These are phyloP conservation scores for Labeo catla DNA, from an alignment of 2,113 vertebrate species.

Conservation along the genomic window DNA sequence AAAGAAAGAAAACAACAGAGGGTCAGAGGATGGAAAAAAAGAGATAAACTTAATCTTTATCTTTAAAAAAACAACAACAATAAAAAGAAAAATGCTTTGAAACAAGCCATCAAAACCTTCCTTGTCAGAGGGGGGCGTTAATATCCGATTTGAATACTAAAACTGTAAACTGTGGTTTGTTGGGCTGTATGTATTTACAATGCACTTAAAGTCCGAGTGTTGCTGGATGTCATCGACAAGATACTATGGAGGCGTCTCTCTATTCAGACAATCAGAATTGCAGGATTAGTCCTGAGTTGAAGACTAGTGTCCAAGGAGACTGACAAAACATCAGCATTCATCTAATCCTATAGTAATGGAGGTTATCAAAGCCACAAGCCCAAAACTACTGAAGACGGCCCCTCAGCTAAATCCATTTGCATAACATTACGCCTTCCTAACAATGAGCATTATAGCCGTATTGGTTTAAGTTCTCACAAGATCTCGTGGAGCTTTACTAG, in stretches of 20 bases:
- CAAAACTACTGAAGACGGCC: constrained; percentile 76
- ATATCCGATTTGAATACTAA: background rate
- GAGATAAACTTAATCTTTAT: constrained; percentile 8
- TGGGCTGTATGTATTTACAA: background rate
- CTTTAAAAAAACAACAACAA: background rate
- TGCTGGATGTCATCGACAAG: constrained; percentile 24
- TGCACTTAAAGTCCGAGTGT: constrained; percentile 1
- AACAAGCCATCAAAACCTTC: constrained; percentile 12
- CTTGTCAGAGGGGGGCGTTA: background rate
- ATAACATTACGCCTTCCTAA: constrained; percentile 82
- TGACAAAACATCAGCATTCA: constrained; percentile 80
- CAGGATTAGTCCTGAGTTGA: constrained; percentile 75
- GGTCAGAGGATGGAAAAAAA: constrained; percentile 4
- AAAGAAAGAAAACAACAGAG: constrained; percentile 49
- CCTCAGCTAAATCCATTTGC: constrained; percentile 76
- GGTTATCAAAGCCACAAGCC: constrained; percentile 81
- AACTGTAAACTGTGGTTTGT: background rate
- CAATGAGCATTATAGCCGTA: constrained; percentile 79
- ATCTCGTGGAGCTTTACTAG: constrained; percentile 55
- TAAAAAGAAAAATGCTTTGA: background rate
- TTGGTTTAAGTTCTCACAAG: constrained; percentile 76
- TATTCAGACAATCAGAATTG: constrained; percentile 70
- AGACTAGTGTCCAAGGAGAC: constrained; percentile 77
- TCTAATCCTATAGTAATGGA: constrained; percentile 84
- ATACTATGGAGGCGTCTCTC: constrained; percentile 2